Percentiles rank a stretch among this genome's conserved stretches.
phyloP scores from a whole-genome alignment of 2,797 vertebrate genomes.

The Eleutherodactylus coqui region DNA sequence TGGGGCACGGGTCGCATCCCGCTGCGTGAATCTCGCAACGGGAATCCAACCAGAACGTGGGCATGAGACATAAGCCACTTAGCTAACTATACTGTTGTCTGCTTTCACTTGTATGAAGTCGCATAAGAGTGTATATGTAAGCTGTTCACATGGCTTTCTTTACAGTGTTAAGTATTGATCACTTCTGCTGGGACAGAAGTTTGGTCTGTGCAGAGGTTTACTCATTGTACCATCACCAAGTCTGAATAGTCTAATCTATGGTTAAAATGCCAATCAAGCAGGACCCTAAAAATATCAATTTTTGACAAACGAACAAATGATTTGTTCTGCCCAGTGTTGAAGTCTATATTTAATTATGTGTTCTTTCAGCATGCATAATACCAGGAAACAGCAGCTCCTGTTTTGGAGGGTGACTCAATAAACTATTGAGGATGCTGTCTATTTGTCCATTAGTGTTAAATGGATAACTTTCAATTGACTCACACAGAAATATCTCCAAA shows the following conservation, averaged over 20 bases:
- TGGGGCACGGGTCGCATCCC: too few species aligned
- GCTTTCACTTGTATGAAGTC: too few species aligned
- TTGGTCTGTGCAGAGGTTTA: neutral
- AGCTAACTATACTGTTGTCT: too few species aligned
- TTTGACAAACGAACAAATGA: neutral
- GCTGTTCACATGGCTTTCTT: too few species aligned
- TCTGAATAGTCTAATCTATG: neutral
- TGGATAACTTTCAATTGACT: constrained; percentile 70
- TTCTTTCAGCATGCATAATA: constrained; percentile 64
- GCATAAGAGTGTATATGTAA: too few species aligned
- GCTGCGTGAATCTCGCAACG: too few species aligned
- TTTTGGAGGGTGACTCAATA: constrained; percentile 42
- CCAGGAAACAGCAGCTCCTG: constrained; percentile 57
- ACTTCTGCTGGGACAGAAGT: too few species aligned
- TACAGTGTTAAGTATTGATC: too few species aligned
- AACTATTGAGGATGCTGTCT: constrained; percentile 60
- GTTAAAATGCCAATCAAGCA: neutral
- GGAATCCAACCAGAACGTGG: too few species aligned
- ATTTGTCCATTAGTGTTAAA: constrained; percentile 73
- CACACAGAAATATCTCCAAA: constrained; percentile 69
- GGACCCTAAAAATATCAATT: neutral
- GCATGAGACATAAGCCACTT: too few species aligned
- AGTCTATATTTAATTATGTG: constrained; percentile 64
- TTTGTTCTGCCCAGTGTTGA: neutral
- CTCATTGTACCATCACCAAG: neutral